Evolutionary conservation across 2,888 invertebrate species (phyloP).

Genomic region (Ferdinandea cuprea): DNA sequence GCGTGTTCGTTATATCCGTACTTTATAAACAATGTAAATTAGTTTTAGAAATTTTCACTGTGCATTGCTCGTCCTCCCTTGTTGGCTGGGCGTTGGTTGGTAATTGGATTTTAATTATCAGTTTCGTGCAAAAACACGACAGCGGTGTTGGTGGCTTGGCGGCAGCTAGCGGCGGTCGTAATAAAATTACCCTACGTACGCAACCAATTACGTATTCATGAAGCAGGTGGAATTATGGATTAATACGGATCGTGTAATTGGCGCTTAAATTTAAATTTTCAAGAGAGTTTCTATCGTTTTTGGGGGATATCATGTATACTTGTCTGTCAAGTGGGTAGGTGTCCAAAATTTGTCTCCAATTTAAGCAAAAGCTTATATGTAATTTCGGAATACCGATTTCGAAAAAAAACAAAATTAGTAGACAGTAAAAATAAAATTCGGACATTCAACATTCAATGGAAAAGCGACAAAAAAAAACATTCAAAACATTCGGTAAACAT

Average conservation of each 20-base stretch:
- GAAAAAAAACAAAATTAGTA: constrained; percentile 42
- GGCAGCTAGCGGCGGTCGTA: constrained; percentile 34
- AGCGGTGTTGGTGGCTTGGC: constrained; percentile 20
- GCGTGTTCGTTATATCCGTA: constrained; percentile 7
- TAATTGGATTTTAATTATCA: constrained; percentile 72
- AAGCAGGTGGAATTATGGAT: constrained; percentile 61
- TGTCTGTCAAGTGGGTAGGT: constrained; percentile 9
- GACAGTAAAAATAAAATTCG: constrained; percentile 60
- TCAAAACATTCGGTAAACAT: constrained; percentile 42
- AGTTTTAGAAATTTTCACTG: constrained; percentile 61
- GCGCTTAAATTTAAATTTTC: constrained; percentile 57
- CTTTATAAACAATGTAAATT: constrained; percentile 67
- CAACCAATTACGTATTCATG: constrained; percentile 62
- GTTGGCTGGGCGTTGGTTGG: constrained; percentile 41
- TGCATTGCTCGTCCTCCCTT: constrained; percentile 18
- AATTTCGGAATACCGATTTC: constrained; percentile 4
- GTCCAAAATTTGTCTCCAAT: constrained; percentile 24
- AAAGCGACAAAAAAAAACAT: constrained; percentile 10
- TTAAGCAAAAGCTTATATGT: constrained; percentile 36
- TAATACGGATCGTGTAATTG: constrained; percentile 51
- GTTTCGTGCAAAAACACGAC: constrained; percentile 56
- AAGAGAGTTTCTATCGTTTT: constrained; percentile 18
- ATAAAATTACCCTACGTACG: constrained; percentile 54
- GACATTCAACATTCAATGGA: background rate
- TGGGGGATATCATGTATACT: constrained; percentile 17